Evolutionary conservation across 2,888 invertebrate species (phyloP).

Genomic region (Trissoscelio sp.): DNA sequence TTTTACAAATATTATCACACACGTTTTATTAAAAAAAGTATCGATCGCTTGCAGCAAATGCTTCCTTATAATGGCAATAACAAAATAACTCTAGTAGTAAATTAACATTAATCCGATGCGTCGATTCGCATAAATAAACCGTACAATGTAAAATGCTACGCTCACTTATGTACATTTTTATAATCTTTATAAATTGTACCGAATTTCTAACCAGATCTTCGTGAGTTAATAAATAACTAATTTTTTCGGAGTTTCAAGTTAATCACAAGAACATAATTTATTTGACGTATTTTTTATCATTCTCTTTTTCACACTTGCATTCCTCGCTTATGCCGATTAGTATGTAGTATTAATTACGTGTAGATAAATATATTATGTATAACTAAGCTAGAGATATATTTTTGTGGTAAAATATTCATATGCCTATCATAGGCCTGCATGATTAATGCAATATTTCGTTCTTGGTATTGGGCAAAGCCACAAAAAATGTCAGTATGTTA

Average conservation of each 20-base stretch:
- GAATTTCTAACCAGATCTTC: slow-evolving; percentile 12
- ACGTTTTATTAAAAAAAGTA: slow-evolving; percentile 77
- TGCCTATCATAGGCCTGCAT: slow-evolving; percentile 74
- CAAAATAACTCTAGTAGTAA: slow-evolving; percentile 76
- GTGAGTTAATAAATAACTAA: slow-evolving; percentile 48
- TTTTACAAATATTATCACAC: slow-evolving; percentile 83
- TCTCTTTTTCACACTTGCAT: slow-evolving; percentile 38
- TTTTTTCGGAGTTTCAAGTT: slow-evolving; percentile 13
- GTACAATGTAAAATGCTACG: slow-evolving; percentile 71
- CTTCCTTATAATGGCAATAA: slow-evolving; percentile 78
- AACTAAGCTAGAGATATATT: slow-evolving; percentile 79
- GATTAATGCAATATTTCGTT: slow-evolving; percentile 64
- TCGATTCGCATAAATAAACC: slow-evolving; percentile 71
- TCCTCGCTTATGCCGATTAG: slow-evolving; percentile 74
- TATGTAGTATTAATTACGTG: slow-evolving; percentile 79
- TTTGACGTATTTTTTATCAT: background rate
- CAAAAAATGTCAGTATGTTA: no score
- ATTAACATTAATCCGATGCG: slow-evolving; percentile 71
- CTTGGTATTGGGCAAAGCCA: no score
- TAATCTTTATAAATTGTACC: slow-evolving; percentile 50
- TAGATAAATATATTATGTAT: slow-evolving; percentile 76
- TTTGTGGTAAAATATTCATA: slow-evolving; percentile 80
- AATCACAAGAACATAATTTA: slow-evolving; percentile 57
- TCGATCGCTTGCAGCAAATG: slow-evolving; percentile 73
- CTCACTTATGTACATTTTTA: slow-evolving; percentile 74